A percentile compares a stretch with the other conserved stretches of the same genome.
These are phyloP conservation scores for Botia almorhae DNA, from an alignment of 2,797 vertebrate species.

Conservation along the genomic window DNA sequence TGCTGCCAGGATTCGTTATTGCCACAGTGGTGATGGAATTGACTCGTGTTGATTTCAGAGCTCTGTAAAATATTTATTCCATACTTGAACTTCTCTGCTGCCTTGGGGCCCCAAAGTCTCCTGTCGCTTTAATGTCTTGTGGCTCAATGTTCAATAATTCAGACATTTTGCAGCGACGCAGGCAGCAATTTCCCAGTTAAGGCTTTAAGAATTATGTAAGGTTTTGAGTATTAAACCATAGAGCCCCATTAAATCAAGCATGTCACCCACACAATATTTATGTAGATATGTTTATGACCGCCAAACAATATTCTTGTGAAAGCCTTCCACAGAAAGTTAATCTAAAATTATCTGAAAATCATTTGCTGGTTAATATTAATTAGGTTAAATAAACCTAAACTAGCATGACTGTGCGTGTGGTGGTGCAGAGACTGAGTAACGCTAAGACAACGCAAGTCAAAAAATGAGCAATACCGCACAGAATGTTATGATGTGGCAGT, in stretches of 20 bases:
- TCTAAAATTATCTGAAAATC: not conserved
- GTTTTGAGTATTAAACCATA: not conserved
- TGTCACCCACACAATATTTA: not conserved
- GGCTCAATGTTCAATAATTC: slow-evolving; percentile 57
- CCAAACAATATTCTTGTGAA: not conserved
- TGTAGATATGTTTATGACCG: not conserved
- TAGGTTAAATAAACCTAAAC: no score
- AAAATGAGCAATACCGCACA: not conserved
- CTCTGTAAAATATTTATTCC: slow-evolving; percentile 46
- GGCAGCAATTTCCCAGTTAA: slow-evolving; percentile 7
- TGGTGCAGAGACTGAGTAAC: no score
- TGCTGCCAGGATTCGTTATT: not conserved
- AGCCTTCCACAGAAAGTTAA: not conserved
- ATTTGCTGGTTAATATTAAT: not conserved
- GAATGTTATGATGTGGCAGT: not conserved
- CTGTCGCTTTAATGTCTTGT: slow-evolving; percentile 45
- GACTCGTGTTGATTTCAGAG: slow-evolving; percentile 10
- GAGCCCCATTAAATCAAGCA: not conserved
- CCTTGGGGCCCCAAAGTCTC: slow-evolving; percentile 32
- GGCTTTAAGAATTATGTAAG: not conserved
- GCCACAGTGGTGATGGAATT: not conserved
- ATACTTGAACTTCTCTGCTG: slow-evolving; percentile 27
- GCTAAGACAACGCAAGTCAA: no score
- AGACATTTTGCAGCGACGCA: slow-evolving; percentile 20
- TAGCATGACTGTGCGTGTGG: no score